phyloP scores from a whole-genome alignment of 2,113 vertebrate genomes.

The Clarias batrachus region DNA sequence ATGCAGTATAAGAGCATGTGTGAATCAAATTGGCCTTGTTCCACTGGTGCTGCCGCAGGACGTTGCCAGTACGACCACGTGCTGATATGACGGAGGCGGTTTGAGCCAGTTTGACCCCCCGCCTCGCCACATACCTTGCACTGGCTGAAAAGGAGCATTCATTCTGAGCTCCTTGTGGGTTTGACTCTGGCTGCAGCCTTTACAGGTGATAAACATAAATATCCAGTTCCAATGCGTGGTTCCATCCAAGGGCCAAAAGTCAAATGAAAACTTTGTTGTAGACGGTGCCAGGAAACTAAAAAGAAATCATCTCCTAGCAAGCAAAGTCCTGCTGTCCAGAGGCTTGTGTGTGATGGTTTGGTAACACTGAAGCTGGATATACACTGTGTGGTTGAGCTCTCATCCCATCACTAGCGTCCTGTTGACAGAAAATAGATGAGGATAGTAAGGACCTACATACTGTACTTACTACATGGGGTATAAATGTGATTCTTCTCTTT shows the following conservation, averaged over 20 bases:
- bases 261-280: slow-evolving; percentile 20
- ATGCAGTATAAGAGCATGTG: slow-evolving; percentile 19
- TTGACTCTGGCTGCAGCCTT: slow-evolving; percentile 77
- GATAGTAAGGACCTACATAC: background rate
- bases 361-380: slow-evolving; percentile 81
- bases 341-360: slow-evolving; percentile 84
- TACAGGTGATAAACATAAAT: slow-evolving; percentile 64
- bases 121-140: slow-evolving; percentile 1
- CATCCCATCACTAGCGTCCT: slow-evolving; percentile 83
- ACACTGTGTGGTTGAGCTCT: slow-evolving; percentile 80
- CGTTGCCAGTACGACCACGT: slow-evolving; percentile 8
- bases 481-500: no score
- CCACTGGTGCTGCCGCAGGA: background rate
- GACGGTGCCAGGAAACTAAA: background rate
- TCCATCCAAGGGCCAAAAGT: slow-evolving; percentile 37
- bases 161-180: slow-evolving; percentile 51
- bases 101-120: slow-evolving; percentile 12
- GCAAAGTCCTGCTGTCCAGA: slow-evolving; percentile 85
- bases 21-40: background rate
- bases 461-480: background rate
- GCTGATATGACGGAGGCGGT: slow-evolving; percentile 9
- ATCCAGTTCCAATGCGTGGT: slow-evolving; percentile 50
- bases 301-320: slow-evolving; percentile 75
- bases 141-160: slow-evolving; percentile 16
- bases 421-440: slow-evolving; percentile 42